Base-by-base conservation (phyloP, 2,797 vertebrate genomes). In the Numenius phaeopus region DNA sequence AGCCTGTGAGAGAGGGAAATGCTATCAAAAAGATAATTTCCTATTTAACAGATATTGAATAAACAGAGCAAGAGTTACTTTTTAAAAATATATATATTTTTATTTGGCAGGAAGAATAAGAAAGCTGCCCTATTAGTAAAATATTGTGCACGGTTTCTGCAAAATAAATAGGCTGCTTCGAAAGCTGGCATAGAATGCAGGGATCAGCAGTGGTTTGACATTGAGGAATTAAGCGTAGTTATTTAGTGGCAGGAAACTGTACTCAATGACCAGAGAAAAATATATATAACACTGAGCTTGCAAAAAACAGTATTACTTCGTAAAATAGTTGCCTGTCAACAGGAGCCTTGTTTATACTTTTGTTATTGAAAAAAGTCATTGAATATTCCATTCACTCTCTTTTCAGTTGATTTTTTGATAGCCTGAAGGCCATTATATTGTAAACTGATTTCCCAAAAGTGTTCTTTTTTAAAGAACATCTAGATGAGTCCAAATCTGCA, bases 311-410 rank as follows among this genome's bases (percentile, higher is more conserved):
- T 78, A 95, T 95, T 97, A 79, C 22, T 76, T 91, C 92, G 29
- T 85, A 61, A 97, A 97, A 96, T 54, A 26, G 19, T 46, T 89
- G 71, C 24, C 61, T 86, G 40, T 87, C 87, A 81, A 64, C 47
- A 90, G 19, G 49, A 78, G 23, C 61, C 89, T 96, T 96, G 64
- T 94, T 97, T 89, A 97, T 91, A 89, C 30, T 89, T 96, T 81
- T 95, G 65, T 66, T 93, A 94, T 50, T 84, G 73, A 90, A 87
- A 86, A 95, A 87, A 87, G 22, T 72, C 46, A 97, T 77, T 95
- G 82, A 95, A 83, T 97, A 97, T 96, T 97, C 96, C 42, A 75
- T 96, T 97, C 17, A 40, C 6, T 97, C 39, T 95, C n/a, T 79
- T 90, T 94, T 85, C 71, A 80, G 62, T 52, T 84, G 71, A 91